Conservation (phyloP, 2,888 invertebrate genomes). For the Thymelicus sylvestris region DNA sequence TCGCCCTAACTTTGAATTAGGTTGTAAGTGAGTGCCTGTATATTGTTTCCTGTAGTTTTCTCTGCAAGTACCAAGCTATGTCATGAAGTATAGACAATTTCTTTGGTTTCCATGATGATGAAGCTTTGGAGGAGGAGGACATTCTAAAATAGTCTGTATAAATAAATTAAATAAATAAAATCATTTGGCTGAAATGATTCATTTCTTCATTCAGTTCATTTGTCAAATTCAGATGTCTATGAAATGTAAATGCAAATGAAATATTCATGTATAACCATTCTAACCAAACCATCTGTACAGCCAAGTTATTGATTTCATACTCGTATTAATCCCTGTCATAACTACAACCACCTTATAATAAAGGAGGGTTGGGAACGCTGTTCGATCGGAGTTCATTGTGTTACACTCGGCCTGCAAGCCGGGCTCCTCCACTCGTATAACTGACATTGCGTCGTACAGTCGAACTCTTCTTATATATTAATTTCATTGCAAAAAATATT, state of each 20-base stretch:
- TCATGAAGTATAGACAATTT: background rate
- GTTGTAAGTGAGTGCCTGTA: constrained; percentile 26
- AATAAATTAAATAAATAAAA: too few relatives aligned
- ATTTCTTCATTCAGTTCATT: too few relatives aligned
- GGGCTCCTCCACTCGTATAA: constrained; percentile 71
- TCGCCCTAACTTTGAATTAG: constrained; percentile 21
- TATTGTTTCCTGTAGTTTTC: background rate
- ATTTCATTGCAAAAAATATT: constrained; percentile 55
- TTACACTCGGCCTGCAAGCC: constrained; percentile 59
- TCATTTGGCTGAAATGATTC: too few relatives aligned
- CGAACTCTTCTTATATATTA: constrained; percentile 62
- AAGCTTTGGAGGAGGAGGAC: background rate
- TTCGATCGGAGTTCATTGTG: constrained; percentile 73
- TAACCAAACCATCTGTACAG: background rate
- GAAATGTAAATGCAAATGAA: too few relatives aligned
- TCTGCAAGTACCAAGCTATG: background rate
- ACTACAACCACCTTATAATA: constrained; percentile 56
- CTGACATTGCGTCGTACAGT: constrained; percentile 68
- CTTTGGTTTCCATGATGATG: background rate
- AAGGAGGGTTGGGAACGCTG: constrained; percentile 57
- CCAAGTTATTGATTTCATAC: constrained; percentile 68
- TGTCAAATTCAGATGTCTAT: too few relatives aligned
- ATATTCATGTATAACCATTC: too few relatives aligned
- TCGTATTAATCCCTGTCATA: constrained; percentile 69
- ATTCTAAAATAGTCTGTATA: background rate